A percentile compares a stretch with the other conserved stretches of the same genome.
Evolutionary conservation across 2,797 vertebrate species (phyloP).

Genomic region (Fratercula arctica): DNA sequence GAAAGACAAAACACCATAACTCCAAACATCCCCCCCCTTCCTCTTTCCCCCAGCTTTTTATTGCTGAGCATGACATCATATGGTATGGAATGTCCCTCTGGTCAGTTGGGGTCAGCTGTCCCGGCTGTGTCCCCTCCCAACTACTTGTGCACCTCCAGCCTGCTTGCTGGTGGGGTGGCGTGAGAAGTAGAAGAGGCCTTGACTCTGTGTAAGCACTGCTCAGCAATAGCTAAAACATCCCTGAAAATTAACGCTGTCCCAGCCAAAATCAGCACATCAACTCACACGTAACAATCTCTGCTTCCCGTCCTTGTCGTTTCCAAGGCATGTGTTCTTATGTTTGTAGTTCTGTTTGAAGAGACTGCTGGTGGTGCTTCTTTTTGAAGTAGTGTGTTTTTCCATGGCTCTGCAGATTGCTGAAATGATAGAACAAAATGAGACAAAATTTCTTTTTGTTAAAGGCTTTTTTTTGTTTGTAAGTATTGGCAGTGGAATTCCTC

Average conservation of each 20-base stretch:
- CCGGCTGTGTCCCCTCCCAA: background rate
- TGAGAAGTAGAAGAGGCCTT: background rate
- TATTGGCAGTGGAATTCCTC: background rate
- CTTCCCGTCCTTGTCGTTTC: background rate
- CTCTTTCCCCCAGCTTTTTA: no score
- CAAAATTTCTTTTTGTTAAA: background rate
- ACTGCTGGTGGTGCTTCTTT: background rate
- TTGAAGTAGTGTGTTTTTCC: background rate
- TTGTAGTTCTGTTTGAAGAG: background rate
- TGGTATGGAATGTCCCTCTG: no score
- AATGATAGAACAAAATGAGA: background rate
- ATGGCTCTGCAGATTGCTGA: background rate
- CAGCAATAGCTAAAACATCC: background rate
- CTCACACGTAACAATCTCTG: background rate
- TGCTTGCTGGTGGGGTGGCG: background rate
- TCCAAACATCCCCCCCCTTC: no score
- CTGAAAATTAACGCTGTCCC: background rate
- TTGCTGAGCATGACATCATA: no score
- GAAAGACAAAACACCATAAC: no score
- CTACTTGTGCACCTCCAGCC: background rate
- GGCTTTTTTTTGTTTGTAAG: background rate
- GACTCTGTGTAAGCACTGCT: background rate
- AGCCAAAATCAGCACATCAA: background rate
- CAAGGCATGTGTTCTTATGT: background rate
- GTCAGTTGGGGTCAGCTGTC: no score